Evolutionary conservation across 2,797 vertebrate species (phyloP).

Genomic region (Danio choprae): DNA sequence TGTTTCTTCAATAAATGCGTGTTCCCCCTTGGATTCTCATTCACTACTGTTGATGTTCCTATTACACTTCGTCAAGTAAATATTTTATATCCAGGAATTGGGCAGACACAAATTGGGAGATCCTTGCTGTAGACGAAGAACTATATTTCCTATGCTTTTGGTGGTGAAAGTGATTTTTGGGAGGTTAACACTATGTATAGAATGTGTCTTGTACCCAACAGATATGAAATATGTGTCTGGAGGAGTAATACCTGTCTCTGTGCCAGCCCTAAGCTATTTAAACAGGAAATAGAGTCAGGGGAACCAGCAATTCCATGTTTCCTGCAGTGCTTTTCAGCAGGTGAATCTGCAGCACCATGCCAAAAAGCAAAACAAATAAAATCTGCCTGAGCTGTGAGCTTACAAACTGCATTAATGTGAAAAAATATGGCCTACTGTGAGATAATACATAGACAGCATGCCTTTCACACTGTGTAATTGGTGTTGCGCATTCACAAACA

Average conservation of each 20-base stretch:
- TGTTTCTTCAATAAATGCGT: no score
- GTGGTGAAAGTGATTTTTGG: background rate
- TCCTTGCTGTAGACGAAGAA: background rate
- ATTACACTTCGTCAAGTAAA: background rate
- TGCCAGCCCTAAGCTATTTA: background rate
- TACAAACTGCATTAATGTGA: background rate
- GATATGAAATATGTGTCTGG: background rate
- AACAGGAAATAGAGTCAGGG: slow-evolving; percentile 4
- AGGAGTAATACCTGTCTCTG: slow-evolving; percentile 14
- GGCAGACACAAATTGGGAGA: background rate
- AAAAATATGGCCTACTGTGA: background rate
- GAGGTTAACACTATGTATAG: slow-evolving; percentile 6
- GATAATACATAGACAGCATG: background rate
- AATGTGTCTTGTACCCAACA: background rate
- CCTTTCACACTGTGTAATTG: background rate
- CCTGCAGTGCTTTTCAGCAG: slow-evolving; percentile 1
- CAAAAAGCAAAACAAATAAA: slow-evolving; percentile 22
- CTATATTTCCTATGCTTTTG: background rate
- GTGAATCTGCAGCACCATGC: slow-evolving; percentile 9
- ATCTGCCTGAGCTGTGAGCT: background rate
- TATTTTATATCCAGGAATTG: background rate
- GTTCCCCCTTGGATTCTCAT: background rate
- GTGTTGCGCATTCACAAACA: background rate
- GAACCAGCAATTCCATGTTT: background rate
- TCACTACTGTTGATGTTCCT: no score